Conservation (phyloP, 2,888 invertebrate species). For the Acleris holmiana region DNA sequence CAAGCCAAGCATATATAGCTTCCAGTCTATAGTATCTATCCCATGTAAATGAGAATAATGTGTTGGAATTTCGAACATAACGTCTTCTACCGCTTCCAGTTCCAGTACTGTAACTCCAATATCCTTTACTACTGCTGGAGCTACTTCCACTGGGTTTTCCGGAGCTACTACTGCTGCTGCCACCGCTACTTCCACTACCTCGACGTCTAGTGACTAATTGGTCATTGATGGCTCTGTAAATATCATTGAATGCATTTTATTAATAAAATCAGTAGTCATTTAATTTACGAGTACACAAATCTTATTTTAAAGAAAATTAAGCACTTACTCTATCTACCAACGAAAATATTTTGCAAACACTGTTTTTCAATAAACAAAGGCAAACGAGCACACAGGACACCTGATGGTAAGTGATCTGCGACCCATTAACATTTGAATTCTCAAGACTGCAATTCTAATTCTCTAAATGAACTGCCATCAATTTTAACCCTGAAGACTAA, state of each 20-base stretch:
- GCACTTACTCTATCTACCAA: no score
- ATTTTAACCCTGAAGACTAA: no score
- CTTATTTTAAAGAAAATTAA: no score
- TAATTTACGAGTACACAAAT: no score
- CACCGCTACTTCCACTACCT: constrained; percentile 9
- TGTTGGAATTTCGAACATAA: constrained; percentile 48
- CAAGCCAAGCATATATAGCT: constrained; percentile 85
- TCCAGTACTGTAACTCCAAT: constrained; percentile 1
- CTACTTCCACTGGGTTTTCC: not conserved
- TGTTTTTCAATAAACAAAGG: no score
- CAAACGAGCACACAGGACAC: no score
- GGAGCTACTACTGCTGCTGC: constrained; percentile 3
- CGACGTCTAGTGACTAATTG: constrained; percentile 57
- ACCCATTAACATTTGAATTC: no score
- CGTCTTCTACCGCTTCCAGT: not conserved
- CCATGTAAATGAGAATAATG: constrained; percentile 74
- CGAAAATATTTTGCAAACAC: no score
- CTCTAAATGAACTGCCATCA: no score
- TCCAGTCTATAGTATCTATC: constrained; percentile 84
- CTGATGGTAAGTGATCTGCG: no score
- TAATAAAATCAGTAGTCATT: no score
- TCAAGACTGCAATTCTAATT: no score
- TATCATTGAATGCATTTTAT: not conserved
- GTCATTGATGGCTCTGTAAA: constrained; percentile 74
- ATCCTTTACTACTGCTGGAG: not conserved